These are phyloP conservation scores for Vultur gryphus DNA, from an alignment of 2,797 vertebrate genomes.

Conservation along the genomic window DNA sequence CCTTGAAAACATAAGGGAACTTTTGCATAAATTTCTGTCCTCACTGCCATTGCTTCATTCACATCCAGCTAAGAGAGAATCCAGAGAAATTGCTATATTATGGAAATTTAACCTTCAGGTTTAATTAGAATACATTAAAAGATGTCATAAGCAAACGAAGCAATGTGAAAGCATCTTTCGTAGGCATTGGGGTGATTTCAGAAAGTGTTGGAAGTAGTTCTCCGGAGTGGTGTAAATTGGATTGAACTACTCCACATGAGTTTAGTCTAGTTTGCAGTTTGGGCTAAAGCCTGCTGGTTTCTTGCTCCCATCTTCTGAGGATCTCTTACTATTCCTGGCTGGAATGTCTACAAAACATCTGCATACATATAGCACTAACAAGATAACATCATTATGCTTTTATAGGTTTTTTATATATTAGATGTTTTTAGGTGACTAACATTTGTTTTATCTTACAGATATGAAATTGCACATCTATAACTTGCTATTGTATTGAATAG, in stretches of 20 bases:
- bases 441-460: slow-evolving; percentile 52
- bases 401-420: not conserved
- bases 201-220: not conserved
- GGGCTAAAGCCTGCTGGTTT: not conserved
- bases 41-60: not conserved
- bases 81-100: not conserved
- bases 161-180: not conserved
- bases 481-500: slow-evolving; percentile 19
- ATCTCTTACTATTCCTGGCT: not conserved
- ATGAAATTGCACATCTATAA: slow-evolving; percentile 45
- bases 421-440: slow-evolving; percentile 25
- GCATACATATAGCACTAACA: not conserved
- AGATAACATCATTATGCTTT: slow-evolving; percentile 42
- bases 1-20: not conserved
- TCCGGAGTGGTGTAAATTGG: not conserved
- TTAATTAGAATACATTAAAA: not conserved
- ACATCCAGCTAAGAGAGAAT: not conserved
- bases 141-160: not conserved
- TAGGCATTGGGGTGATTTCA: not conserved
- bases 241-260: not conserved
- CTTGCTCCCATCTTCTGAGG: not conserved
- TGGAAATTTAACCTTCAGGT: not conserved
- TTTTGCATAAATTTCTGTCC: not conserved
- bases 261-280: not conserved
- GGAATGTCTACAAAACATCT: not conserved